Evolutionary conservation across 2,797 vertebrate species (phyloP).

Genomic region (Hephaestus fuliginosus): DNA sequence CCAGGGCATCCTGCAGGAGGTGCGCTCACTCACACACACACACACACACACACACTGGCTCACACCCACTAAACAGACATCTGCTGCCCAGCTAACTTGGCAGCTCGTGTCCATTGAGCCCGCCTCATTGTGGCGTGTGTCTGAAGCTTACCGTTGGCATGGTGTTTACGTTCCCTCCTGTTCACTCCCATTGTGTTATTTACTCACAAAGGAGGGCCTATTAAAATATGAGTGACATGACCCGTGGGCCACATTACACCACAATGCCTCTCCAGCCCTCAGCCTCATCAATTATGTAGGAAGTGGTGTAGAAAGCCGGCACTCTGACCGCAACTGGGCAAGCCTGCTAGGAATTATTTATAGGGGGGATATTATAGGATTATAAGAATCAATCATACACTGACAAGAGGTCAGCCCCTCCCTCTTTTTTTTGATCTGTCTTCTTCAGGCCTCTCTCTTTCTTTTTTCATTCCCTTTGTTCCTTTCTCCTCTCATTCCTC

Average conservation of each 20-base stretch:
- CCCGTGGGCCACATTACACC: slow-evolving; percentile 66
- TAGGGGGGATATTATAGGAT: slow-evolving; percentile 76
- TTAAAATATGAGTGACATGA: slow-evolving; percentile 78
- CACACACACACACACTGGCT: slow-evolving; percentile 7
- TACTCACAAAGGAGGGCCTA: slow-evolving; percentile 64
- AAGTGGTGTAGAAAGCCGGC: slow-evolving; percentile 56
- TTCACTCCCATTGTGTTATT: slow-evolving; percentile 72
- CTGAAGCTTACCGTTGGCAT: slow-evolving; percentile 17
- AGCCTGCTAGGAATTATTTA: slow-evolving; percentile 78
- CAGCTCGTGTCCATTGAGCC: slow-evolving; percentile 48
- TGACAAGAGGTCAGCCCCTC: slow-evolving; percentile 66
- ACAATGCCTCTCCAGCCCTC: slow-evolving; percentile 62
- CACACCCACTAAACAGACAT: slow-evolving; percentile 27
- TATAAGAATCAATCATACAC: slow-evolving; percentile 71
- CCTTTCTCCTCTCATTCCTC: not conserved
- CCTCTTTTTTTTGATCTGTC: slow-evolving; percentile 23
- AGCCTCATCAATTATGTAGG: slow-evolving; percentile 79
- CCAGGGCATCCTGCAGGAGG: slow-evolving; percentile 73
- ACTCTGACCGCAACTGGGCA: slow-evolving; percentile 56
- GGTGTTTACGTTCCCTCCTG: slow-evolving; percentile 46
- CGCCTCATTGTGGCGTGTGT: slow-evolving; percentile 35
- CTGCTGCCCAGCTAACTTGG: slow-evolving; percentile 34
- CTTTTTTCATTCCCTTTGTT: slow-evolving; percentile 7
- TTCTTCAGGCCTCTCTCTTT: slow-evolving; percentile 12
- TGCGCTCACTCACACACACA: slow-evolving; percentile 37